phyloP scores from a whole-genome alignment of 2,113 vertebrate species.

The Antechinus flavipes region DNA sequence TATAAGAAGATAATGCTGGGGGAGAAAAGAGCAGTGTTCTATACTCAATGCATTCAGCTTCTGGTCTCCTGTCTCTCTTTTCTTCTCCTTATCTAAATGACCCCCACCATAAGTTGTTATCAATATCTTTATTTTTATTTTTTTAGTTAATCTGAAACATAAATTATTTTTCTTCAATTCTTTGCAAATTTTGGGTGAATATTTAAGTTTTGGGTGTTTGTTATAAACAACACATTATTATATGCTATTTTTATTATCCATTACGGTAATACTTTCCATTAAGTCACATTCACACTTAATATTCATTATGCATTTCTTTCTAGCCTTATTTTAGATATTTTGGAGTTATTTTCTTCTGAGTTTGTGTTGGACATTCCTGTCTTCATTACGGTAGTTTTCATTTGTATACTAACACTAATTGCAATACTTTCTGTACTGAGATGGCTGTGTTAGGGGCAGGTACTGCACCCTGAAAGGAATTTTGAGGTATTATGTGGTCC shows the following conservation, averaged over 20 bases:
- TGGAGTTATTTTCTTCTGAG: neutral
- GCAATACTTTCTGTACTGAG: neutral
- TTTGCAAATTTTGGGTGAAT: neutral
- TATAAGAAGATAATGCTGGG: neutral
- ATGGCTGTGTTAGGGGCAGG: neutral
- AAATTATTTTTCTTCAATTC: neutral
- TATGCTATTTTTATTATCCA: neutral
- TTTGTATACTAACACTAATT: neutral
- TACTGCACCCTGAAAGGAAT: neutral
- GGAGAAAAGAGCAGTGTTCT: neutral
- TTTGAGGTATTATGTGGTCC: neutral
- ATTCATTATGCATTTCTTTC: neutral
- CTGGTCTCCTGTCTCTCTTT: neutral
- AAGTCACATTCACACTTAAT: neutral
- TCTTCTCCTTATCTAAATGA: neutral
- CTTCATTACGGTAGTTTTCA: neutral
- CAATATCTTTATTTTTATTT: neutral
- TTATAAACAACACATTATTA: neutral
- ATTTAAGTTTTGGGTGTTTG: neutral
- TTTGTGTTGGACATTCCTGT: neutral
- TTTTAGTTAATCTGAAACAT: neutral
- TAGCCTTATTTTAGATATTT: neutral
- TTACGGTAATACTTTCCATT: neutral
- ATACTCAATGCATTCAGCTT: neutral
- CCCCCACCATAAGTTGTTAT: neutral